Percentiles rank a stretch among this genome's conserved stretches.
Conservation (phyloP, 2,797 vertebrate genomes). For the Hephaestus fuliginosus region DNA sequence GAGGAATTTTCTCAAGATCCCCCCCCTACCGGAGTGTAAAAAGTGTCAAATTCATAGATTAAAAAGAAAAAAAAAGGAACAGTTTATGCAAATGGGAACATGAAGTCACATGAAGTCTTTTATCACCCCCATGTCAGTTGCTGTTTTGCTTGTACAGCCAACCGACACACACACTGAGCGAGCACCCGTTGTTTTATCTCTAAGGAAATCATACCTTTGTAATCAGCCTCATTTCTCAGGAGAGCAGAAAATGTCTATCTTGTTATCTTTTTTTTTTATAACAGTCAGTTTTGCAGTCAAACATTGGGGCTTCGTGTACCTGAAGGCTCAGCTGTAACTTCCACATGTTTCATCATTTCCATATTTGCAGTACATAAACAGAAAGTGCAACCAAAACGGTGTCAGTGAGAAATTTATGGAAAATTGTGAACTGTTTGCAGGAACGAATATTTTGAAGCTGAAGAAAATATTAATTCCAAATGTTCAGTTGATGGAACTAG, state of each 20-base stretch:
- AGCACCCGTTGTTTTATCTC: neutral
- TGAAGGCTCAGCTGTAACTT: neutral
- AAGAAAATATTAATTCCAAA: neutral
- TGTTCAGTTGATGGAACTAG: neutral
- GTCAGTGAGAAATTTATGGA: neutral
- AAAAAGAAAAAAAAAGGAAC: neutral
- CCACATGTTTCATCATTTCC: neutral
- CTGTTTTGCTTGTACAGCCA: neutral
- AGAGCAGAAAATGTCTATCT: no score
- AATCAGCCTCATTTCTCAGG: no score
- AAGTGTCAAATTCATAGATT: neutral
- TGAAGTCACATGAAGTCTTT: accelerated
- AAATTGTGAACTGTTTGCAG: neutral
- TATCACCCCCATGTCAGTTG: neutral
- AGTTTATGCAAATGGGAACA: neutral
- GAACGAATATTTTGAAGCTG: neutral
- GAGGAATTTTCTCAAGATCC: neutral
- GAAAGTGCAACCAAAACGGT: no score
- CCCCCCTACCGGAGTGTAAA: neutral
- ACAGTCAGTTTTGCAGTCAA: neutral
- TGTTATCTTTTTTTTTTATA: no score
- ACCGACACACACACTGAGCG: neutral
- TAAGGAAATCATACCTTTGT: no score
- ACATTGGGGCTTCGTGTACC: neutral
- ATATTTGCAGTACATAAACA: neutral